These are phyloP conservation scores for Pseudopipra pipra DNA, from an alignment of 2,113 vertebrate genomes.

Conservation along the genomic window DNA sequence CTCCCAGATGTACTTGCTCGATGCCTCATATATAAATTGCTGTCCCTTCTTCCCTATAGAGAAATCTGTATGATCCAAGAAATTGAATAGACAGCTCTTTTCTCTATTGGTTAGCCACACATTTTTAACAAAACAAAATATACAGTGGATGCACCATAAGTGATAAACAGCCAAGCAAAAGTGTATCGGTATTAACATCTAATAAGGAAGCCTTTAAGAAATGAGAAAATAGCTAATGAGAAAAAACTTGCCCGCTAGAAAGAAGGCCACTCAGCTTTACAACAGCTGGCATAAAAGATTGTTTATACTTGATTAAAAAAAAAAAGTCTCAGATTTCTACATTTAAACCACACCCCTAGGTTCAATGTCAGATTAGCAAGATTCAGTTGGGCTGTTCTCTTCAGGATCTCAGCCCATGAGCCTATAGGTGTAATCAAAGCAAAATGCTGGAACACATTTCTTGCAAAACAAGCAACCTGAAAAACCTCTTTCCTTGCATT, in stretches of 20 bases:
- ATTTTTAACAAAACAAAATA: not conserved
- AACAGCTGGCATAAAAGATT: not conserved
- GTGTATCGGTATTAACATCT: not conserved
- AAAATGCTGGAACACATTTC: not conserved
- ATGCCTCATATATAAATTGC: not conserved
- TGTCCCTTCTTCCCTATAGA: not conserved
- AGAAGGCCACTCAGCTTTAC: not conserved
- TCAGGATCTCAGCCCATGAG: not conserved
- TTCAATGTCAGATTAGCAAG: not conserved
- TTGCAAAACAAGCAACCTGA: not conserved
- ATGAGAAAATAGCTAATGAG: not conserved
- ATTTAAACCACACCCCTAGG: not conserved
- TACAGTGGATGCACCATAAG: not conserved
- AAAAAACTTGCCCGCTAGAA: not conserved
- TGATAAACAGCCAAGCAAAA: not conserved
- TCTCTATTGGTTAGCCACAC: not conserved
- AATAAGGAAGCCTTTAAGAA: not conserved
- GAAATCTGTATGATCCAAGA: not conserved
- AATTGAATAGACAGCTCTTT: not conserved
- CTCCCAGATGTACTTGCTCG: not conserved
- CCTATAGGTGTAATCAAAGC: not conserved
- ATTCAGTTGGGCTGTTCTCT: not conserved
- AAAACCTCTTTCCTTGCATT: not conserved
- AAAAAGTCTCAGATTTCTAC: not conserved
- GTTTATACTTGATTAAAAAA: not conserved